Conservation (phyloP, 2,113 vertebrate species). For the Opisthocomus hoazin region DNA sequence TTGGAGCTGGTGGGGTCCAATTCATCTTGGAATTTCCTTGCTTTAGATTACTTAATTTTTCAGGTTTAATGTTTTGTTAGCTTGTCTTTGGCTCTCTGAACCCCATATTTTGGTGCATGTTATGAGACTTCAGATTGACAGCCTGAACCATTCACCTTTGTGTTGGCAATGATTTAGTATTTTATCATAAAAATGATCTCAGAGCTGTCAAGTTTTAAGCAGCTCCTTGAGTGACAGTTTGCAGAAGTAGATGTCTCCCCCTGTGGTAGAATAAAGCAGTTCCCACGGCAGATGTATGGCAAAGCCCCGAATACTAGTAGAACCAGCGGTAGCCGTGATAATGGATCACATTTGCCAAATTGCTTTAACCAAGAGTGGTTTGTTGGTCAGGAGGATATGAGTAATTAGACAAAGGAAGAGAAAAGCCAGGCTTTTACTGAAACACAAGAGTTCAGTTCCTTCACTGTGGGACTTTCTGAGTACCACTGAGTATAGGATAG, state of each 20-base stretch:
- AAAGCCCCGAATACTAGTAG: background rate
- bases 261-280: background rate
- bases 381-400: background rate
- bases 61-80: background rate
- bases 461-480: background rate
- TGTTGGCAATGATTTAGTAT: constrained; percentile 29
- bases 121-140: background rate
- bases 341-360: background rate
- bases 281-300: background rate
- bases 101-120: background rate
- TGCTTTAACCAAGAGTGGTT: background rate
- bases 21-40: background rate
- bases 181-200: constrained; percentile 49
- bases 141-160: constrained; percentile 34
- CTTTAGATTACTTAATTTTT: background rate
- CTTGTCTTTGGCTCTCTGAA: background rate
- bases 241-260: constrained; percentile 10
- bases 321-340: background rate
- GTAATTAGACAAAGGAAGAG: background rate
- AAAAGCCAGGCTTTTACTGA: background rate
- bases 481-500: background rate
- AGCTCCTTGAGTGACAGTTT: constrained; percentile 6
- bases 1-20: background rate
- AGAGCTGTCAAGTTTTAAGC: constrained; percentile 14
- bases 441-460: background rate